Evolutionary conservation across 2,113 vertebrate genomes (phyloP).

Genomic region (Cyanistes caeruleus): DNA sequence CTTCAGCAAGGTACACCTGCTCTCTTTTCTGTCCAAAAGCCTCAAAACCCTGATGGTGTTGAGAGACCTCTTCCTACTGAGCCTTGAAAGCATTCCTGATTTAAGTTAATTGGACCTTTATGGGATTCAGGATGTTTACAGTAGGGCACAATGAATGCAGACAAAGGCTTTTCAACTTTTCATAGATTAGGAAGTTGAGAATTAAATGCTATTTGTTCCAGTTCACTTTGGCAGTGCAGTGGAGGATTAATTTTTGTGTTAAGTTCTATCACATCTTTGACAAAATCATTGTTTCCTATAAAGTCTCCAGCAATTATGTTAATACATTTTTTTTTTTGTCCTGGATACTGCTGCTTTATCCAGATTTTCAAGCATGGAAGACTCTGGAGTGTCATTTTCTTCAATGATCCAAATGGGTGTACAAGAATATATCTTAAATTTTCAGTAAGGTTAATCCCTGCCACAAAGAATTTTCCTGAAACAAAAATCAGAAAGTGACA

Average conservation of each 20-base stretch:
- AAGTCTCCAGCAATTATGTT: conserved; percentile 94
- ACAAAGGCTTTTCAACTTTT: neutral
- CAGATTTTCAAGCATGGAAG: conserved; percentile 78
- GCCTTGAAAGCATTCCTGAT: neutral
- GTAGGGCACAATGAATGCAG: neutral
- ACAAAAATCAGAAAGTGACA: neutral
- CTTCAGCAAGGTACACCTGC: neutral
- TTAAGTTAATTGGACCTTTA: neutral
- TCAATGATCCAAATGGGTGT: conserved; percentile 78
- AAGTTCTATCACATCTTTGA: conserved; percentile 81
- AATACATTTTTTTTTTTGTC: conserved; percentile 69
- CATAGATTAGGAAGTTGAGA: neutral
- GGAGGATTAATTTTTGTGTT: conserved; percentile 74
- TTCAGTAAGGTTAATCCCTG: conserved; percentile 88
- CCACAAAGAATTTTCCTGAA: conserved; percentile 87
- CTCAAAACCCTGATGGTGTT: neutral
- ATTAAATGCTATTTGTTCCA: neutral
- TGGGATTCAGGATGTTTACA: neutral
- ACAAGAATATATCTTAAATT: conserved; percentile 74
- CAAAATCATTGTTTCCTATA: conserved; percentile 77
- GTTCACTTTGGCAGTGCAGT: neutral
- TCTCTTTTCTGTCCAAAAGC: neutral
- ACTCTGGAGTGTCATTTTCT: conserved; percentile 76
- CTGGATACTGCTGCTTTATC: conserved; percentile 83
- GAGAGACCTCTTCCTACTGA: neutral